phyloP scores from a whole-genome alignment of 2,797 vertebrate species.

The Lutjanus argentimaculatus region DNA sequence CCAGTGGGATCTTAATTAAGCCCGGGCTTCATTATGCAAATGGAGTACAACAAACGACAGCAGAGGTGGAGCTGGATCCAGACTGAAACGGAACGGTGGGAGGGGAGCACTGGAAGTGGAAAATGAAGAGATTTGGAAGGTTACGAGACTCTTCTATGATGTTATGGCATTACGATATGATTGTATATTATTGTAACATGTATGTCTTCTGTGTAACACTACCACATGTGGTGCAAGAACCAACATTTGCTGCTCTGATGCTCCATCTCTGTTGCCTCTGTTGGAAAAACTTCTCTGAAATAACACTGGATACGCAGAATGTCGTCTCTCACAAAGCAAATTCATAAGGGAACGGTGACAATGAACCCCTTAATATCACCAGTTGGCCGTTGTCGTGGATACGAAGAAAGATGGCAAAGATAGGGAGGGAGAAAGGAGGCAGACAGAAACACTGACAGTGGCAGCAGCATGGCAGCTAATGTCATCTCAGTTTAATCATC shows the following conservation, averaged over 20 bases:
- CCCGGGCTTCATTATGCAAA: conserved; percentile 90
- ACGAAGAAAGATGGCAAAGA: conserved; percentile 76
- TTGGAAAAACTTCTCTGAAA: conserved; percentile 62
- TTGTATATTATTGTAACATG: conserved; percentile 52
- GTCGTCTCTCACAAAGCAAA: conserved; percentile 70
- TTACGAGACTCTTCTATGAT: conserved; percentile 62
- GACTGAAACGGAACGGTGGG: conserved; percentile 71
- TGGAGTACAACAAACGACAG: conserved; percentile 87
- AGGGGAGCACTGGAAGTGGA: conserved; percentile 67
- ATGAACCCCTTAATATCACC: conserved; percentile 78
- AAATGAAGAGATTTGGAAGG: conserved; percentile 73
- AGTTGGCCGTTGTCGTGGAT: conserved; percentile 80
- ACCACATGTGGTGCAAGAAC: conserved; percentile 32
- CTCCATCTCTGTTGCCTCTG: conserved; percentile 32
- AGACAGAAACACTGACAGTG: conserved; percentile 82
- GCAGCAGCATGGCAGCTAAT: conserved; percentile 83
- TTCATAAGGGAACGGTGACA: conserved; percentile 75
- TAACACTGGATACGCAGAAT: conserved; percentile 69
- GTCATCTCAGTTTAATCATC: conserved; percentile 88
- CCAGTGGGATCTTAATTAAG: conserved; percentile 90
- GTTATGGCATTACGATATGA: conserved; percentile 49
- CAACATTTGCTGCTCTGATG: conserved; percentile 33
- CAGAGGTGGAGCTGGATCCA: conserved; percentile 81
- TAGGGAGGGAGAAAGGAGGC: conserved; percentile 71
- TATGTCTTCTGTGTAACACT: conserved; percentile 30